A percentile compares a stretch with the other conserved stretches of the same genome.
phyloP scores from a whole-genome alignment of 1,140 invertebrate species.

The Hypsibius dujardini region DNA sequence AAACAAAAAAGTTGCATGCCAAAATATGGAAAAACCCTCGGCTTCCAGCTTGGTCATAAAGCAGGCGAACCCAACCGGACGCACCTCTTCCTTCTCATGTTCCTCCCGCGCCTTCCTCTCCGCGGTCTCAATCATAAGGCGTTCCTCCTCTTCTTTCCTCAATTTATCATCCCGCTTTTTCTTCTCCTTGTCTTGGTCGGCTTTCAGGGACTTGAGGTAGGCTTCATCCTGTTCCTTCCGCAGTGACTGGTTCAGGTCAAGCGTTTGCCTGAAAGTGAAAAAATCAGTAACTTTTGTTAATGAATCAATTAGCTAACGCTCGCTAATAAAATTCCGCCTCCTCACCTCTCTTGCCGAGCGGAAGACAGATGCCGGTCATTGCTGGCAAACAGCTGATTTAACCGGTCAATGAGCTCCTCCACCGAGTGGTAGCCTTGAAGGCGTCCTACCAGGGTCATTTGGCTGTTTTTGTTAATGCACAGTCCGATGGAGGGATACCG shows the following conservation, averaged over 20 bases:
- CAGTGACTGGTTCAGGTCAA: conserved; percentile 63
- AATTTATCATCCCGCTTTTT: conserved; percentile 47
- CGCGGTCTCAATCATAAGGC: conserved; percentile 22
- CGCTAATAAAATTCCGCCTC: background rate
- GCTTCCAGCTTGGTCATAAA: no score
- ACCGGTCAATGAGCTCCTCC: conserved; percentile 27
- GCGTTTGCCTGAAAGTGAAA: conserved; percentile 39
- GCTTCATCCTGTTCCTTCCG: conserved; percentile 75
- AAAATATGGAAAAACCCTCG: no score
- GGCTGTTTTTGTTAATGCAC: conserved; percentile 31
- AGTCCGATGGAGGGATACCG: conserved; percentile 34
- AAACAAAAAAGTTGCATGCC: no score
- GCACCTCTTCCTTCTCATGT: conserved; percentile 29
- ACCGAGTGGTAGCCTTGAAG: conserved; percentile 32
- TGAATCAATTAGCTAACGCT: no score
- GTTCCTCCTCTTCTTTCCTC: conserved; percentile 38
- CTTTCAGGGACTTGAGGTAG: conserved; percentile 67
- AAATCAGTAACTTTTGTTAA: background rate
- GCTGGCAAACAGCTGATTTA: conserved; percentile 29
- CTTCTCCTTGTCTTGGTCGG: conserved; percentile 82
- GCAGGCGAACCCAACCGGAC: no score
- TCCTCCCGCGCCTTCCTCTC: conserved; percentile 24
- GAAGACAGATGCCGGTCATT: conserved; percentile 31
- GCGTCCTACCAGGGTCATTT: conserved; percentile 33
- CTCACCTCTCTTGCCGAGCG: conserved; percentile 30